phyloP scores from a whole-genome alignment of 92 coral and sea anemone species.

The Parazoanthus atlanticus region DNA sequence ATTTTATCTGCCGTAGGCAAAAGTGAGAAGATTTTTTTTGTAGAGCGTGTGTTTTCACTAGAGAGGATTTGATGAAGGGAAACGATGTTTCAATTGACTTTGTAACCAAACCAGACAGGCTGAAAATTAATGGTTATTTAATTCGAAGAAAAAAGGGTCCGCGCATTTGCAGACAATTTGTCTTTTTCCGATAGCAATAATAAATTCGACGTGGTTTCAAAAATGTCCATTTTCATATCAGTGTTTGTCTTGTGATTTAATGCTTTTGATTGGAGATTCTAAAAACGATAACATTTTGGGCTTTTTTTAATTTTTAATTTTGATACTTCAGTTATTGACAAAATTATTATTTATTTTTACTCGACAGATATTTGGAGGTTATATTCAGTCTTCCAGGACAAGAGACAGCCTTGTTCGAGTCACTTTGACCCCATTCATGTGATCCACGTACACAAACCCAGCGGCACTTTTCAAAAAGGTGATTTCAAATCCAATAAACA shows the following conservation, averaged over 20 bases:
- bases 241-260: slow-evolving; percentile 10
- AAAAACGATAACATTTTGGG: neutral
- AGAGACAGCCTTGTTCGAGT: neutral
- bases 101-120: neutral
- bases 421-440: neutral
- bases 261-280: neutral
- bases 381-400: neutral
- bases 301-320: neutral
- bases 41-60: neutral
- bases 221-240: neutral
- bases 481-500: slow-evolving; percentile 15
- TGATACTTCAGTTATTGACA: slow-evolving; percentile 6
- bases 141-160: neutral
- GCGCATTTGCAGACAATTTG: neutral
- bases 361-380: slow-evolving; percentile 24
- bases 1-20: neutral
- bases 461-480: neutral
- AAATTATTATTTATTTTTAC: neutral
- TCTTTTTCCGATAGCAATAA: neutral
- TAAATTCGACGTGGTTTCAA: slow-evolving; percentile 16
- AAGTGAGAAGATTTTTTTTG: neutral
- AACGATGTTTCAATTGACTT: slow-evolving; percentile 1
- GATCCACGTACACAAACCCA: slow-evolving; percentile 14
- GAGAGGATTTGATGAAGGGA: neutral
- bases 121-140: slow-evolving; percentile 28